These are phyloP conservation scores for Antitype chi DNA, from an alignment of 2,888 invertebrate species.

Conservation along the genomic window DNA sequence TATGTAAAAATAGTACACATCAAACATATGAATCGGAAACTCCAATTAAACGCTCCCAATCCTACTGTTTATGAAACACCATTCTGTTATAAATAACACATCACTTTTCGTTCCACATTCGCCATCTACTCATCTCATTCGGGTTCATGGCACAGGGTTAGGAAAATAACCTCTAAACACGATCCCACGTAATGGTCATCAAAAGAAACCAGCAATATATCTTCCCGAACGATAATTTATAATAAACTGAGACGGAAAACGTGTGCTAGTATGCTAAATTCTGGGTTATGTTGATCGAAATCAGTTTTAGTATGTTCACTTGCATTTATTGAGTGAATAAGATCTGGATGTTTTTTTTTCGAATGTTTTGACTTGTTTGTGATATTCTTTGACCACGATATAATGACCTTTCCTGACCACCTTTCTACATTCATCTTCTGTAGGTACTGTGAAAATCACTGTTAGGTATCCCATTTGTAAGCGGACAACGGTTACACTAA, in stretches of 20 bases:
- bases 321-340: slow-evolving; percentile 36
- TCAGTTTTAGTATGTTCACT: slow-evolving; percentile 35
- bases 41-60: slow-evolving; percentile 34
- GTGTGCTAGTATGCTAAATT: slow-evolving; percentile 40
- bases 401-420: neutral
- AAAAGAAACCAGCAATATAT: slow-evolving; percentile 67
- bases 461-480: too few relatives aligned
- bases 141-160: slow-evolving; percentile 87
- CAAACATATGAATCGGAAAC: slow-evolving; percentile 32
- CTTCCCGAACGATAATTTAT: slow-evolving; percentile 49
- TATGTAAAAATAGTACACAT: neutral
- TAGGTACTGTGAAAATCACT: neutral
- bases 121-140: slow-evolving; percentile 69
- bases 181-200: slow-evolving; percentile 68
- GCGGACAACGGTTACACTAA: too few relatives aligned
- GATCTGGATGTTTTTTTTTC: slow-evolving; percentile 7
- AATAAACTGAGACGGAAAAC: slow-evolving; percentile 47
- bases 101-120: slow-evolving; percentile 68
- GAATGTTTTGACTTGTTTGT: slow-evolving; percentile 13
- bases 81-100: slow-evolving; percentile 63
- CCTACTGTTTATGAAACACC: slow-evolving; percentile 58
- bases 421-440: neutral
- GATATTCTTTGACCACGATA: slow-evolving; percentile 24
- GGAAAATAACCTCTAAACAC: slow-evolving; percentile 67
- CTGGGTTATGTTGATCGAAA: slow-evolving; percentile 48